Evolutionary conservation across 64 coral and sea anemone species (phyloP).

Genomic region (Trachythela sp.): DNA sequence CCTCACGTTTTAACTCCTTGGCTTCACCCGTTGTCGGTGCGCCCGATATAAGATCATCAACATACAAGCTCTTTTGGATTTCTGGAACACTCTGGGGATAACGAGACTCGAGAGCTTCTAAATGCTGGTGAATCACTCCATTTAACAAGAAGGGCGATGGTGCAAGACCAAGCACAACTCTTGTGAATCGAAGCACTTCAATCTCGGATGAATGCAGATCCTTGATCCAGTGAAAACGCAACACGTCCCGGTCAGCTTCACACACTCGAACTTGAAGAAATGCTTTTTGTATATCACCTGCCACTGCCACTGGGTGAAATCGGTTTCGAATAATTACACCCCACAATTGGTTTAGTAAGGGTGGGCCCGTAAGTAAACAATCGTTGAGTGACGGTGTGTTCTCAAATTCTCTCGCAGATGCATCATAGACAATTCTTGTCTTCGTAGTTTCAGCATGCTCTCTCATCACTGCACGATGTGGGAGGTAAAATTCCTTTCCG

Average conservation of each 20-base stretch:
- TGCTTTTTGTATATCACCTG: too few species aligned
- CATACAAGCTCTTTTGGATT: too few species aligned
- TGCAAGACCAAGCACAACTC: background rate
- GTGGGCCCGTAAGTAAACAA: too few species aligned
- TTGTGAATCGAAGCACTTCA: slow-evolving; percentile 3
- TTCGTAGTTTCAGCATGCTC: background rate
- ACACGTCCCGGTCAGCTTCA: too few species aligned
- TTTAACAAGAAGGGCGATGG: background rate
- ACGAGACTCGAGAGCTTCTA: background rate
- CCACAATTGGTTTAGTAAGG: background rate
- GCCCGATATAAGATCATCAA: background rate
- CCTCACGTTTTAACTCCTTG: background rate
- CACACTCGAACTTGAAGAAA: too few species aligned
- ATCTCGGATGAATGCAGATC: background rate
- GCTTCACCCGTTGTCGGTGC: background rate
- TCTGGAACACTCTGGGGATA: too few species aligned
- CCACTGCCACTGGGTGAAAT: too few species aligned
- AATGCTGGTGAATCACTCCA: background rate
- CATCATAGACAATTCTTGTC: background rate
- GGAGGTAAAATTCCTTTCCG: slow-evolving; percentile 5
- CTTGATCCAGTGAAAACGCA: too few species aligned
- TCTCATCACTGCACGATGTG: background rate
- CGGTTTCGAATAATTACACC: too few species aligned
- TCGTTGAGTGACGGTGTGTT: too few species aligned
- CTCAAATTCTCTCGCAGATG: too few species aligned